Conservation (phyloP, 1,140 invertebrate genomes). For the Temnothorax curvispinosus region DNA sequence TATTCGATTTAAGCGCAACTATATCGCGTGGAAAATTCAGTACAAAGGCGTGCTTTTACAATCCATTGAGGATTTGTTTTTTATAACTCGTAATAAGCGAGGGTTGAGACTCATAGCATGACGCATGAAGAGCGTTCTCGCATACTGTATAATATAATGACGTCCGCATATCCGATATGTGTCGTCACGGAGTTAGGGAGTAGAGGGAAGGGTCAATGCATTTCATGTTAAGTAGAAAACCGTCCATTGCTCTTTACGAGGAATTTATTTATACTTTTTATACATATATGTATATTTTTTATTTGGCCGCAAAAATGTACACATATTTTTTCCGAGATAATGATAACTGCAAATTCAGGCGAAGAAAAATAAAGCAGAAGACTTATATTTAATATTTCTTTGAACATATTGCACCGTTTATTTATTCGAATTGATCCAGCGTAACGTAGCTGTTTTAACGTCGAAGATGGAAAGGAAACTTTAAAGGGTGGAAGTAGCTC, state of each 20-base stretch:
- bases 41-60: background rate
- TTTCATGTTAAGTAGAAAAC: background rate
- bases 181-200: background rate
- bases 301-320: background rate
- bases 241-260: background rate
- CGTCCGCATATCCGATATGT: background rate
- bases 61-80: background rate
- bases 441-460: background rate
- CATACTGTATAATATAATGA: conserved; percentile 8
- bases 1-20: conserved; percentile 10
- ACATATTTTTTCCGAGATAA: background rate
- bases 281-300: background rate
- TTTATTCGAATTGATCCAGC: background rate
- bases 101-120: conserved; percentile 6
- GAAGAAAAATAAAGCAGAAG: background rate
- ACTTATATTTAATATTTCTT: background rate
- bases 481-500: background rate
- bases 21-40: background rate
- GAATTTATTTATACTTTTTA: conserved; percentile 9
- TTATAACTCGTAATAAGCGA: background rate
- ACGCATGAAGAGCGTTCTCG: conserved; percentile 8
- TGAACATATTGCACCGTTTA: background rate
- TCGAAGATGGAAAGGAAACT: conserved; percentile 1
- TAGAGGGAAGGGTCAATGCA: background rate
- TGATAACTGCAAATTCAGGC: background rate